phyloP scores from a whole-genome alignment of 2,113 vertebrate species.

The Asarcornis scutulata region DNA sequence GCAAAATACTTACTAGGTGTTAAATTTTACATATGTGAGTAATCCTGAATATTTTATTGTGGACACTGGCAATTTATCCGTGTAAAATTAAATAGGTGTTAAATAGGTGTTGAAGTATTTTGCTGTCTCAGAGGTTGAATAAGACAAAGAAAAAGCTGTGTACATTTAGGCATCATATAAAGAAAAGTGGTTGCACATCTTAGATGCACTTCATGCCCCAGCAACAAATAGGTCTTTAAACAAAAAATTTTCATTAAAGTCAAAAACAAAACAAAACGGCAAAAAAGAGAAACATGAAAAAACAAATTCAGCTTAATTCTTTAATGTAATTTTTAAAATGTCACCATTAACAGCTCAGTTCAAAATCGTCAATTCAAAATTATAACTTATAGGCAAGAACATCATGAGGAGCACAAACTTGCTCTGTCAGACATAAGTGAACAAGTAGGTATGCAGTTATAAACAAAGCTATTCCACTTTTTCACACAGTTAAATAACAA shows the following conservation, averaged over 20 bases:
- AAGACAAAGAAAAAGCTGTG: background rate
- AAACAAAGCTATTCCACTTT: background rate
- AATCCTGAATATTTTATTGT: background rate
- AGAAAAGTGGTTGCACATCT: rapidly evolving
- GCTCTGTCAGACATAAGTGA: background rate
- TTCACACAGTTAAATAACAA: background rate
- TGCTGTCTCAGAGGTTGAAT: background rate
- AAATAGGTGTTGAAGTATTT: background rate
- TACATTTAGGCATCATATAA: background rate
- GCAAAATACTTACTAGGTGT: background rate
- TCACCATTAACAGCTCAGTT: background rate
- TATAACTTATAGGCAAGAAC: background rate
- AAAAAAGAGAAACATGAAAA: background rate
- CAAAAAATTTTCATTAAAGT: background rate
- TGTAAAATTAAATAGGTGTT: background rate
- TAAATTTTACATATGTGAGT: background rate
- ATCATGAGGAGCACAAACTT: background rate
- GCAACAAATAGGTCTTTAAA: background rate
- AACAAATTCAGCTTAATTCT: background rate
- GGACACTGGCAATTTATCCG: background rate
- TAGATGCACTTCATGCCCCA: background rate
- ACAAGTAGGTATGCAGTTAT: background rate
- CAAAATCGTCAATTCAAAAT: background rate
- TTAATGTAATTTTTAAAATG: background rate
- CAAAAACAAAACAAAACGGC: background rate